Percentiles rank a stretch among this genome's conserved stretches.
phyloP scores from a whole-genome alignment of 1,140 invertebrate species.

The Sinella curviseta region DNA sequence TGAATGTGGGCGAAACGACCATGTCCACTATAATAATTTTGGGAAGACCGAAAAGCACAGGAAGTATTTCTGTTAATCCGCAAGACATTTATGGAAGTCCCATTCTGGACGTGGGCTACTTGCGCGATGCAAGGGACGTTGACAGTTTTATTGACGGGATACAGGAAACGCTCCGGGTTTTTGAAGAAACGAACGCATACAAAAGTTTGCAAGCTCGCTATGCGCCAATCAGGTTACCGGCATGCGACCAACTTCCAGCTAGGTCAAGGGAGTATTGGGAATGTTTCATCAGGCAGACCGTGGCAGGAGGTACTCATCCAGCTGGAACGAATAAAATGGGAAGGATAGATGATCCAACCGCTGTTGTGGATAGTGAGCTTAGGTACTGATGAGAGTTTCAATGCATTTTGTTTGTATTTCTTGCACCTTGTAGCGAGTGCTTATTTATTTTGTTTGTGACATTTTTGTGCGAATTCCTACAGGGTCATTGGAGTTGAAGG shows the following conservation, averaged over 20 bases:
- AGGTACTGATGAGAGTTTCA: neutral
- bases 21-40: constrained; percentile 21
- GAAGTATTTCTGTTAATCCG: neutral
- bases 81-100: neutral
- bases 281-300: constrained; percentile 50
- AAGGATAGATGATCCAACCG: neutral
- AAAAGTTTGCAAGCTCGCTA: constrained; percentile 46
- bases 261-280: constrained; percentile 52
- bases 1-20: too few relatives aligned
- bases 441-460: neutral
- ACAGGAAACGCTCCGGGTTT: constrained; percentile 49
- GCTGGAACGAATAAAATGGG: neutral
- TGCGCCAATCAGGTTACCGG: constrained; percentile 26
- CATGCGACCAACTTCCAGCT: constrained; percentile 26
- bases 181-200: constrained; percentile 49
- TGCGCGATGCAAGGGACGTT: neutral
- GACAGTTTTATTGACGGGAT: neutral
- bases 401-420: neutral
- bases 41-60: constrained; percentile 50
- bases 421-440: too few relatives aligned
- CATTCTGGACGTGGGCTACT: neutral
- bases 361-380: neutral
- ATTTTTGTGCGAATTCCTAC: too few relatives aligned
- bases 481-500: neutral
- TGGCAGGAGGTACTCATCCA: neutral